Conservation (phyloP, 2,113 vertebrate genomes). For the Dicrurus megarhynchus region DNA sequence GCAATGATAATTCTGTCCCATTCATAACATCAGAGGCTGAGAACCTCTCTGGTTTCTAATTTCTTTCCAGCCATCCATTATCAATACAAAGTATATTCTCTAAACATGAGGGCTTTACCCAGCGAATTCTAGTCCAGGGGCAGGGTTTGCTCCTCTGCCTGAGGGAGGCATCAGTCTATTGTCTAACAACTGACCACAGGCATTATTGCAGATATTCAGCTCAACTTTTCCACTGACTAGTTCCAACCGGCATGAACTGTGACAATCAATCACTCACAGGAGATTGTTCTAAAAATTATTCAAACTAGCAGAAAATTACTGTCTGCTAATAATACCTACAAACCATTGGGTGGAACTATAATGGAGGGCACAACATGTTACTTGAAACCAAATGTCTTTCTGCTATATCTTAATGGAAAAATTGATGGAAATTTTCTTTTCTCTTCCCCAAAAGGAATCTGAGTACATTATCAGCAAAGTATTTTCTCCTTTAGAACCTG, state of each 20-base stretch:
- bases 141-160: slow-evolving; percentile 34
- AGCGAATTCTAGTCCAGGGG: background rate
- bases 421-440: background rate
- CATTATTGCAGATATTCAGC: background rate
- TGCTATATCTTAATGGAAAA: background rate
- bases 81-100: background rate
- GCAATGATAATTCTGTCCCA: slow-evolving; percentile 67
- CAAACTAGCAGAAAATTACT: background rate
- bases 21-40: slow-evolving; percentile 47
- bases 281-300: background rate
- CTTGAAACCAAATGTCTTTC: background rate
- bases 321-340: background rate
- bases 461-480: background rate
- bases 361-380: background rate
- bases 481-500: background rate
- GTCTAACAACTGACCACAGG: background rate
- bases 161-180: slow-evolving; percentile 22
- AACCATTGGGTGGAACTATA: background rate
- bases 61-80: slow-evolving; percentile 3
- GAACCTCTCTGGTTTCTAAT: slow-evolving; percentile 6
- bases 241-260: background rate
- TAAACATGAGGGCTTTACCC: background rate
- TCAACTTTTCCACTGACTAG: background rate
- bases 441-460: background rate
- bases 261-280: background rate